Percentiles rank a stretch among this genome's conserved stretches.
Conservation (phyloP, 2,797 vertebrate genomes). For the Sebastes vulpes region DNA sequence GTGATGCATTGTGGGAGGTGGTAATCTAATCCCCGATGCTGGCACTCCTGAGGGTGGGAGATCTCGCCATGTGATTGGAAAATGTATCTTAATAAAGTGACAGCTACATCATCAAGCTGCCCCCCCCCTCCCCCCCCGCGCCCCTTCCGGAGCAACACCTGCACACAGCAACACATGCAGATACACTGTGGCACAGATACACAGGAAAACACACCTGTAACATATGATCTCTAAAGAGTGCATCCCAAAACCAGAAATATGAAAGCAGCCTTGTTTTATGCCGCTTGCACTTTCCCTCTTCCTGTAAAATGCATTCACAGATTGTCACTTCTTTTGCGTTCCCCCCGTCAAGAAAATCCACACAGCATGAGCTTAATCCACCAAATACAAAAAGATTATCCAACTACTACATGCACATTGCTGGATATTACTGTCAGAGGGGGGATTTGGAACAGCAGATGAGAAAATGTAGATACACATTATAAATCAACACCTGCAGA, state of each 20-base stretch:
- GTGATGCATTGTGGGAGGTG: slow-evolving; percentile 79
- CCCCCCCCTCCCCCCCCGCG: neutral
- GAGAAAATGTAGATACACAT: slow-evolving; percentile 30
- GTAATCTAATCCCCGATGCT: slow-evolving; percentile 81
- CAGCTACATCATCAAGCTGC: slow-evolving; percentile 64
- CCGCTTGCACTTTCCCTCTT: neutral
- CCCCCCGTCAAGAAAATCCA: slow-evolving; percentile 64
- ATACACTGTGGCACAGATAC: neutral
- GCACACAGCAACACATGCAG: slow-evolving; percentile 42
- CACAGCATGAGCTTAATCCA: slow-evolving; percentile 62
- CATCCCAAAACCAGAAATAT: neutral
- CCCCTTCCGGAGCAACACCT: slow-evolving; percentile 58
- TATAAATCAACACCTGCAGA: slow-evolving; percentile 26
- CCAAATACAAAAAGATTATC: slow-evolving; percentile 69
- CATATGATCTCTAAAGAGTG: neutral
- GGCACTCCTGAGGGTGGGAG: slow-evolving; percentile 71
- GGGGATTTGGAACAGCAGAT: slow-evolving; percentile 52
- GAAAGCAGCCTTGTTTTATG: neutral
- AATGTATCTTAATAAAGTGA: slow-evolving; percentile 82
- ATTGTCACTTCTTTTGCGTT: slow-evolving; percentile 21
- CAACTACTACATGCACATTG: slow-evolving; percentile 40
- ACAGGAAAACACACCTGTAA: slow-evolving; percentile 28
- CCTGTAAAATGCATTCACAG: slow-evolving; percentile 51
- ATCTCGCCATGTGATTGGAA: slow-evolving; percentile 73
- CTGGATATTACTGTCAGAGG: slow-evolving; percentile 52